Evolutionary conservation across 2,888 invertebrate genomes (phyloP), one percentile per base, ranked within the genome.

Genomic region (Leptura quadrifasciata): DNA sequence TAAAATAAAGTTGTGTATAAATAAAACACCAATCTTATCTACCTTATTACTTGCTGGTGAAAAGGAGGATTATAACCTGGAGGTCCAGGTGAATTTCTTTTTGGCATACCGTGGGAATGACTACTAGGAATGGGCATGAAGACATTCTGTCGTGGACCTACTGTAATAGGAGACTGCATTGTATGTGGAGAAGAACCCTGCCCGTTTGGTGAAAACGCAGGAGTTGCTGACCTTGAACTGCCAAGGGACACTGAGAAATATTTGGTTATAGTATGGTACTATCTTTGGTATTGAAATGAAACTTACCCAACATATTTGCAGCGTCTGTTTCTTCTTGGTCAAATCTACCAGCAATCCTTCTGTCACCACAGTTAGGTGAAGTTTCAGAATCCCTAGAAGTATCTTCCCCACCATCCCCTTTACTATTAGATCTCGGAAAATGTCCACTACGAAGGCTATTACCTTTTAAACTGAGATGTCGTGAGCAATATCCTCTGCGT

Each of bases 291-390:
- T 31, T 27, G 65, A 18, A 27, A 55, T 57, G 21, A 4, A 47
- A 87, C 90, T 89, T 90, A 95, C 96, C 96, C 79, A 98, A 91
- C 96, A 98, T 97, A 89, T 97, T 98, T 64, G 98, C 98, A 77
- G 97, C 98, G 90, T 98, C 98, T 0, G 97, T 97, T 90, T 98
- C 98, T 86, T 98, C 97, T 83, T 95, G 96, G 89, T 97, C 97
- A 89, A 96, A 97, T 74, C 95, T 92, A 2, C 96, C 95, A 52
- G 96, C 91, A 85, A 95, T 94, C 83, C 96, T 92, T 79, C 92
- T 86, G 79, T 92, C 92, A 82, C 92, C 92, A 89, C 94, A 95
- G 87, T 95, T 95, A n/a, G 96, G 96, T 72, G 94, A 94, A 15
- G 94, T 97, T 90, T 97, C 96, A 0, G 96, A 96, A 89, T 97